These are phyloP conservation scores for Puntigrus tetrazona DNA, from an alignment of 2,113 vertebrate species.

Conservation along the genomic window DNA sequence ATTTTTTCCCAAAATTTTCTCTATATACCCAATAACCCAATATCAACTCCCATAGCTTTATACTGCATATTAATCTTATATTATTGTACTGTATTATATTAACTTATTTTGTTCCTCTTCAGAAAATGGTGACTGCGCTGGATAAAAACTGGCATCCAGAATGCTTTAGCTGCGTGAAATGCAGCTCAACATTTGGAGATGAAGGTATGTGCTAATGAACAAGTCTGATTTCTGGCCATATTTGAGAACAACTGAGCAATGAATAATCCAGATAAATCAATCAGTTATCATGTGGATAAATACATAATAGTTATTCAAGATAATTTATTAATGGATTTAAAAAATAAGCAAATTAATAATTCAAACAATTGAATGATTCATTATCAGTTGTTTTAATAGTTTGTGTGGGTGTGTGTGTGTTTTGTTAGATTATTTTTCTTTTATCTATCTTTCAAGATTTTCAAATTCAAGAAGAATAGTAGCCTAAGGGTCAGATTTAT, in stretches of 20 bases:
- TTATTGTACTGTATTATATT: background rate
- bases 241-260: background rate
- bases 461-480: too few species aligned
- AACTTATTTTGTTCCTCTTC: slow-evolving; percentile 2
- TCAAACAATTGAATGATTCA: too few species aligned
- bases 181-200: slow-evolving; percentile 84
- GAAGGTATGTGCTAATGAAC: slow-evolving; percentile 76
- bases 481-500: too few species aligned
- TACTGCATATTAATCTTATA: background rate
- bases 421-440: too few species aligned
- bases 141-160: slow-evolving; percentile 93
- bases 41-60: background rate
- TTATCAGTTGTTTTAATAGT: too few species aligned
- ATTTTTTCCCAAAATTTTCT: background rate
- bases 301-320: background rate
- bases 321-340: too few species aligned
- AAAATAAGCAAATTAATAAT: too few species aligned
- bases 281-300: background rate
- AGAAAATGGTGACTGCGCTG: slow-evolving; percentile 94
- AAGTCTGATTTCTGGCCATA: background rate
- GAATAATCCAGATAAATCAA: background rate
- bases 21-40: background rate
- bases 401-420: too few species aligned
- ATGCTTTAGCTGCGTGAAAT: slow-evolving; percentile 91
- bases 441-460: too few species aligned